Evolutionary conservation across 2,888 invertebrate genomes (phyloP).

Genomic region (Andrena haemorrhoa): DNA sequence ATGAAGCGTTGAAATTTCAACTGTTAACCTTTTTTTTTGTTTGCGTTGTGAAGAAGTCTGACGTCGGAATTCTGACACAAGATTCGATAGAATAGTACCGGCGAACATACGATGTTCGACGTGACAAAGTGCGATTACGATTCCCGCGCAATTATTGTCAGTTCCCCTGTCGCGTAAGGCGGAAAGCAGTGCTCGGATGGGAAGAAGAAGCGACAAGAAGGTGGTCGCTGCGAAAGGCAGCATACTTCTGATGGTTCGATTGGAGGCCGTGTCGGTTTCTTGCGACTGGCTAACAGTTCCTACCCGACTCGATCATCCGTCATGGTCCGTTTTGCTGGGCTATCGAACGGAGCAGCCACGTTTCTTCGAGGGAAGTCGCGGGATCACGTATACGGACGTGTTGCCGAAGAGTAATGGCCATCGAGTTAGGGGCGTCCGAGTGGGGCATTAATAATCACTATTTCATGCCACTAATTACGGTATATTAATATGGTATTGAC

Average conservation of each 20-base stretch:
- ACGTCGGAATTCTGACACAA: no score
- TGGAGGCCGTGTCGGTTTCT: conserved; percentile 46
- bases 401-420: conserved; percentile 47
- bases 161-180: neutral
- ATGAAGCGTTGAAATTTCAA: no score
- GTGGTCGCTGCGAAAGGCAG: conserved; percentile 31
- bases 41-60: no score
- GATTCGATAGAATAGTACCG: no score
- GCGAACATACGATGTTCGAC: no score
- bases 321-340: conserved; percentile 77
- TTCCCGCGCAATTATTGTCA: conserved; percentile 18
- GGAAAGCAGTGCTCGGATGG: neutral
- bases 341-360: conserved; percentile 67
- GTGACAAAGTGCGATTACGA: neutral
- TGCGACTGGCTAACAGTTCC: conserved; percentile 32
- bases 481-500: neutral
- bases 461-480: conserved; percentile 26
- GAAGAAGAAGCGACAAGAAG: conserved; percentile 2
- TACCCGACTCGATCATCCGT: conserved; percentile 70
- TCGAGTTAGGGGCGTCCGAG: conserved; percentile 10
- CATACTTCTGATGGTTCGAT: conserved; percentile 44
- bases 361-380: conserved; percentile 51
- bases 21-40: no score
- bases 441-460: conserved; percentile 24
- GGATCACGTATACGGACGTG: conserved; percentile 27